Evolutionary conservation across 1,140 invertebrate genomes (phyloP), one percentile per base, ranked within the genome.

Genomic region (Pseudomyrmex gracilis): DNA sequence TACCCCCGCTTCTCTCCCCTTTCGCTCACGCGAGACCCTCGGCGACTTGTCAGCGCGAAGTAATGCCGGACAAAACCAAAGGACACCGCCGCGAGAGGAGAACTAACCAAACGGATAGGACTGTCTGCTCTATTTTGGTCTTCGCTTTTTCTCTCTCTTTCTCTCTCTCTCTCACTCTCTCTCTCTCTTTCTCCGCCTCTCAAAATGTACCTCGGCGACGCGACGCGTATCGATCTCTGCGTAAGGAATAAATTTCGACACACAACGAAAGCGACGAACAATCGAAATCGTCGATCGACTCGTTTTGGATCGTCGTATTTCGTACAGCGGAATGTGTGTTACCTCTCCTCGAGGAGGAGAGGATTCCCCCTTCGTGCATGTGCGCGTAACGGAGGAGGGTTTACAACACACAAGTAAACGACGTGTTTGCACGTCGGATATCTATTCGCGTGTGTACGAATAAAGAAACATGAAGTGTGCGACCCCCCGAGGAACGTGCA

Each of bases 111-210:
- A n/a, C n/a, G n/a, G 60, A 70, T 51, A 70, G 22, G 17, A 70
- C 76, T 80, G 34, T 47, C 15, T 43, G 76, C 76, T 34, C 34
- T 80, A 80, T 80, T 80, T 80, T 80, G 53, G 76, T 80, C 64
- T 49, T 12, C n/a, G 49, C 58, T 15, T 22, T 43, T 24, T 2
- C 9, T 17, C 22, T 66, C 43, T 67, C 43, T 24, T 4, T 24
- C 4, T n/a, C 2, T 13, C 45, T 24, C 12, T 63, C 20, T n/a
- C 9, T 24, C 4, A 9, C 2, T 13, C 45, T 24, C 12, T 63
- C 20, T n/a, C 9, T 10, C 49, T n/a, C n/a, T 20, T 20, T 47
- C 20, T 8, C 13, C 45, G 9, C 43, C 45, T 68, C 74, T 67
- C 63, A 49, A 49, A 34, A 43, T 15, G 71, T 34, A 20, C 68